Evolutionary conservation across 2,888 invertebrate genomes (phyloP).

Genomic region (Thalpophila matura): DNA sequence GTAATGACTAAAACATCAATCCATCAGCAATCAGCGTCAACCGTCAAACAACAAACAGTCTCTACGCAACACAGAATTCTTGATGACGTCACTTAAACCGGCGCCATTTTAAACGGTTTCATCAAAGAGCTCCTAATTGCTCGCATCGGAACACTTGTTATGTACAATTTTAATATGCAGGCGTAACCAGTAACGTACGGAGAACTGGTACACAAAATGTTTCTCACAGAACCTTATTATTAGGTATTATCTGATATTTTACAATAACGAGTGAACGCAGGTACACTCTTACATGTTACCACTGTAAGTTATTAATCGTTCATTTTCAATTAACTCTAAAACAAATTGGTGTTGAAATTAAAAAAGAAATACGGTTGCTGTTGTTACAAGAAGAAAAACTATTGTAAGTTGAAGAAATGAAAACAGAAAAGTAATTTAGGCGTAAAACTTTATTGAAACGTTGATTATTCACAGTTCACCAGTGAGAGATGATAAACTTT

Average conservation of each 20-base stretch:
- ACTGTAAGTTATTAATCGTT: background rate
- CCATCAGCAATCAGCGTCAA: background rate
- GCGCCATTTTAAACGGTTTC: slow-evolving; percentile 10
- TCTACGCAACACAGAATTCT: slow-evolving; percentile 1
- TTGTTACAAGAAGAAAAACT: too few species aligned
- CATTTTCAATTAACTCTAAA: background rate
- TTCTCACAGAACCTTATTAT: background rate
- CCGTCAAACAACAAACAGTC: background rate
- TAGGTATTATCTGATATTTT: too few species aligned
- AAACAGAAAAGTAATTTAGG: too few species aligned
- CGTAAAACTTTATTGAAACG: too few species aligned
- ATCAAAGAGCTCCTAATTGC: slow-evolving; percentile 30
- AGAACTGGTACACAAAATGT: background rate
- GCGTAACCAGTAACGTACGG: background rate
- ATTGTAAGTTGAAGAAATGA: too few species aligned
- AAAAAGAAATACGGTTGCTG: too few species aligned
- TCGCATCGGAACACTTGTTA: background rate
- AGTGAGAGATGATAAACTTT: too few species aligned
- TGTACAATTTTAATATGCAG: background rate
- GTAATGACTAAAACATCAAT: background rate
- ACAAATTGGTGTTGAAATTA: background rate
- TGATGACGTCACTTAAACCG: background rate
- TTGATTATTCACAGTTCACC: too few species aligned
- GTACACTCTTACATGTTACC: background rate
- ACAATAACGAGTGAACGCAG: background rate